Base-by-base conservation (phyloP, 2,797 vertebrate genomes). In the Acridotheres tristis region DNA sequence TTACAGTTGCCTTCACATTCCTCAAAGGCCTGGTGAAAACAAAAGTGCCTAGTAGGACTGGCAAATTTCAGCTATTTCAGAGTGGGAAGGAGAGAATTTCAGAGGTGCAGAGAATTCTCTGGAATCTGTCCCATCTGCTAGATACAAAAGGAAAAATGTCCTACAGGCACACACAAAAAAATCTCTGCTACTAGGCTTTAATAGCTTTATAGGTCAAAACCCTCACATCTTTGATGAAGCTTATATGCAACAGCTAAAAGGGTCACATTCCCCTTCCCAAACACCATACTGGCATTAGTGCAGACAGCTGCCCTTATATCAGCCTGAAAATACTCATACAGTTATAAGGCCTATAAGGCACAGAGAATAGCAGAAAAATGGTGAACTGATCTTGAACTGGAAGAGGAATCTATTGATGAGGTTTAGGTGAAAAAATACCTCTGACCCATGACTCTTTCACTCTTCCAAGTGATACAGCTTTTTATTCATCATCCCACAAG, bases 51-150 rank as follows among this genome's bases (percentile, higher is more conserved):
- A 43, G 30, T 29, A 89, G 51, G 51, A 83, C 21, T 11, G 15
- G 72, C 22, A 93, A 89, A 77, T 68, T 87, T 50, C 78, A 91
- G 59, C 72, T 91, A 36, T 65, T 92, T 90, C 58, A 78, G 76
- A 93, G 84, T 73, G 63, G 93, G 88, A 90, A 88, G 51, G 21
- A 88, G 57, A 66, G 85, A 88, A 96, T 95, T 84, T 81, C 77
- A 78, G 77, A 79, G 53, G 36, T 78, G 48, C 73, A 76, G 69
- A 69, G 74, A 95, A 94, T 68, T 91, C 76, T 77, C 40, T 86
- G 58, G 54, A 68, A 94, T 36, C 54, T 86, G 16, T 62, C 23
- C 29, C 58, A 75, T 53, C 63, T 84, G 45, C 77, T 73, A 76
- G 36, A 58, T 34, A 75, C 30, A 90, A 81, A 84, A 78, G 51